Base-by-base conservation (phyloP, 2,113 vertebrate species). In the Melanerpes formicivorus region DNA sequence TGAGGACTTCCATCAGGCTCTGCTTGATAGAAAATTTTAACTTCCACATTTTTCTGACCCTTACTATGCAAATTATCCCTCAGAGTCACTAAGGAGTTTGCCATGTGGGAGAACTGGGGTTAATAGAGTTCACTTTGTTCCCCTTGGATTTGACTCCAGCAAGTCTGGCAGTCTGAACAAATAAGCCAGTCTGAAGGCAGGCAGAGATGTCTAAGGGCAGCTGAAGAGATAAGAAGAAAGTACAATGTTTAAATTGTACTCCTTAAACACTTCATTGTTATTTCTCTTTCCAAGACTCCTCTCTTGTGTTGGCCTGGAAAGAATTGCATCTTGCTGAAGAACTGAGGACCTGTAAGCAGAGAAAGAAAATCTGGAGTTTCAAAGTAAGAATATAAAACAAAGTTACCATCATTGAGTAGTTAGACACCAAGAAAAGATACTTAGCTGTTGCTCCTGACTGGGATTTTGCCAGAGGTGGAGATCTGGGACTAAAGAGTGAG, bases 101-200 rank as follows among this genome's bases (percentile, higher is more conserved):
- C 52, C 48, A 78, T 0, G 0, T 17, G 29, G 71, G 30, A 85
- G 32, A 42, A 44, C 4, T 2, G 2, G 27, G 50, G 50, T 72
- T 87, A 46, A 72, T 11, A 25, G 80, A 55, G 87, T 72, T 26
- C 26, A 14, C 25, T 14, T 64, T 30, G 52, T 25, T 92, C 34
- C 67, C 86, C 54, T 87, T 18, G 59, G 63, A 34, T 67, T 46
- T 82, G 77, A 63, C 66, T 84, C 63, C 78, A 88, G 76, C 42
- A 46, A 44, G 56, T 58, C 46, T 42, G 55, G 75, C 26, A 77
- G 52, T 4, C 73, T 78, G 75, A 84, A 48, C 34, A 70, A 71
- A 29, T 5, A 21, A n/a, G 17, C 2, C 58, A 44, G 34, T 44
- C 71, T 73, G 77, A 60, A 67, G 48, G 62, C 65, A 69, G 63